These are phyloP conservation scores for Leptoteleia sp. DNA, from an alignment of 1,140 invertebrate species.

Conservation along the genomic window DNA sequence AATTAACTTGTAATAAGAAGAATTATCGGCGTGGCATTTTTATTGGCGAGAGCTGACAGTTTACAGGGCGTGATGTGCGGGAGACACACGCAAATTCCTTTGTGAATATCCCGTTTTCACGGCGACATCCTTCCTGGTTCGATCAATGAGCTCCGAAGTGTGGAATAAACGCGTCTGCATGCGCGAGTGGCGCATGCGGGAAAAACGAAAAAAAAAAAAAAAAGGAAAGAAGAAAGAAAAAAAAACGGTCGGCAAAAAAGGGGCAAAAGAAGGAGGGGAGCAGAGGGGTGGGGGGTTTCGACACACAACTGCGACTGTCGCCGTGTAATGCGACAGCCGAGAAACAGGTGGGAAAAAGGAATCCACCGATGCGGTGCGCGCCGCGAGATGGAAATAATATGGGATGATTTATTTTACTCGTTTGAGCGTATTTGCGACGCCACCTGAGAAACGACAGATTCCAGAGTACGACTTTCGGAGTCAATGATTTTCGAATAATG, in stretches of 20 bases:
- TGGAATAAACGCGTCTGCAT: slow-evolving; percentile 52
- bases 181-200: slow-evolving; percentile 54
- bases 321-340: slow-evolving; percentile 71
- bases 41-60: slow-evolving; percentile 1
- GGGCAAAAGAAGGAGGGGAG: slow-evolving; percentile 23
- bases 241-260: too few relatives aligned
- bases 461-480: slow-evolving; percentile 29
- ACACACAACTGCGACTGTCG: slow-evolving; percentile 64
- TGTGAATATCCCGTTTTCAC: slow-evolving; percentile 30
- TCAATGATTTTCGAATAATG: slow-evolving; percentile 46
- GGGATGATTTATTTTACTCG: slow-evolving; percentile 68
- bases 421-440: slow-evolving; percentile 63
- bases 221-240: too few relatives aligned
- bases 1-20: too few relatives aligned
- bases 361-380: slow-evolving; percentile 37
- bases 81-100: slow-evolving; percentile 26
- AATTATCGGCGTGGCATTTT: slow-evolving; percentile 1
- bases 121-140: slow-evolving; percentile 47
- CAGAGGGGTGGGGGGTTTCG: slow-evolving; percentile 23
- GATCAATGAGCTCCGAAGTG: slow-evolving; percentile 61
- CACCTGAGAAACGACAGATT: slow-evolving; percentile 42
- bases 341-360: slow-evolving; percentile 70
- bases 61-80: slow-evolving; percentile 1
- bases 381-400: slow-evolving; percentile 44
- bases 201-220: slow-evolving; percentile 40